Percentiles rank a stretch among this genome's conserved stretches.
phyloP scores from a whole-genome alignment of 2,888 invertebrate genomes.

The Amaurobius ferox region DNA sequence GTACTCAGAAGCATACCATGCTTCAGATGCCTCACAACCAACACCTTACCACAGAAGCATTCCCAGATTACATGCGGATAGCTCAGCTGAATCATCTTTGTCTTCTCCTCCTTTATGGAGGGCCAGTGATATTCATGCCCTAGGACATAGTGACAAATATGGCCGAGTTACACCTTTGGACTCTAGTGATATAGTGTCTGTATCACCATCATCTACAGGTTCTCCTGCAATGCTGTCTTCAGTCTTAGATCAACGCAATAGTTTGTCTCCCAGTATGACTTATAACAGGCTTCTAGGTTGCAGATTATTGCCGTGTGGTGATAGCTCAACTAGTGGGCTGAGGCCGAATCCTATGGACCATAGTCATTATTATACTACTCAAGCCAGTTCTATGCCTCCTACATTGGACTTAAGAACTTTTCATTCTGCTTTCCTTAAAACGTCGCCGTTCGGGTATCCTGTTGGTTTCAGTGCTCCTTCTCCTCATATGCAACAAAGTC shows the following conservation, averaged over 20 bases:
- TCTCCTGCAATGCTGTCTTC: constrained; percentile 52
- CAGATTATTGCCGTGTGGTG: constrained; percentile 44
- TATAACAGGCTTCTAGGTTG: constrained; percentile 45
- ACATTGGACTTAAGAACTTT: constrained; percentile 56
- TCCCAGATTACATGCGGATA: constrained; percentile 48
- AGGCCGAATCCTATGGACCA: constrained; percentile 42
- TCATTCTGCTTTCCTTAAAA: constrained; percentile 42
- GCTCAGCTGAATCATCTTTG: constrained; percentile 61
- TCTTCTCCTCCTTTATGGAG: constrained; percentile 64
- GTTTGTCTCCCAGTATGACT: constrained; percentile 24
- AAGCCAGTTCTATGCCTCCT: constrained; percentile 27
- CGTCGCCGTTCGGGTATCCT: constrained; percentile 35
- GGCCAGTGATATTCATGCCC: constrained; percentile 23
- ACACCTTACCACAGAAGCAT: constrained; percentile 23
- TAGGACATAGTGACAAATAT: constrained; percentile 30
- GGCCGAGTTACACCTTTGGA: constrained; percentile 42
- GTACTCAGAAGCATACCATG: constrained; percentile 6
- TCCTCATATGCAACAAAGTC: constrained; percentile 35
- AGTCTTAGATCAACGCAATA: constrained; percentile 27
- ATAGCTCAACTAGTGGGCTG: constrained; percentile 15
- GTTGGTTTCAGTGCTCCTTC: constrained; percentile 43
- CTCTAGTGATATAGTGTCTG: constrained; percentile 41
- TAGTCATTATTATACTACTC: constrained; percentile 39
- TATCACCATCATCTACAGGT: constrained; percentile 57
- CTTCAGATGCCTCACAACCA: constrained; percentile 1